These are phyloP conservation scores for Bilobella aurantiaca DNA, from an alignment of 1,140 invertebrate species.

Conservation along the genomic window DNA sequence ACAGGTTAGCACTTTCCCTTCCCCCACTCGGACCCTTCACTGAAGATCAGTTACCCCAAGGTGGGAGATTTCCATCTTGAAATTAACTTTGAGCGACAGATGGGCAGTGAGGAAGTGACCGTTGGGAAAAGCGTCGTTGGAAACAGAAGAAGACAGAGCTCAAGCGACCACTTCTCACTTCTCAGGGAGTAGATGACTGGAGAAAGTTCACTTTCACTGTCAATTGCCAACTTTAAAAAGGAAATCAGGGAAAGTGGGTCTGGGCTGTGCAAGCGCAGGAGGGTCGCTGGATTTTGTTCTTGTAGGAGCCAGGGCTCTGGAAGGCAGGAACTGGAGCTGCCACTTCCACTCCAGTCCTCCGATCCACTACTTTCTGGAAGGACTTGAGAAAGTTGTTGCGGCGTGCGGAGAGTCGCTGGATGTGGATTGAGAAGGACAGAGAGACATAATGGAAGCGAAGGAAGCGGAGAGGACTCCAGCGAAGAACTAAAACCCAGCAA, in stretches of 20 bases:
- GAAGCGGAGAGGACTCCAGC: neutral
- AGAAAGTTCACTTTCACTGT: conserved; percentile 10
- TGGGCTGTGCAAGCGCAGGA: neutral
- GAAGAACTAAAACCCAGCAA: conserved; percentile 16
- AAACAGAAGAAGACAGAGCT: neutral
- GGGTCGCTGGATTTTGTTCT: too few relatives aligned
- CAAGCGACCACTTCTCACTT: neutral
- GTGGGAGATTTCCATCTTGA: neutral
- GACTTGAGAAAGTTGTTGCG: too few relatives aligned
- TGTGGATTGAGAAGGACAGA: neutral
- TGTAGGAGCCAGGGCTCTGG: too few relatives aligned
- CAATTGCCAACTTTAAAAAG: conserved; percentile 5
- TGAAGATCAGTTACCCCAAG: neutral
- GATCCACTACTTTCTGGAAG: too few relatives aligned
- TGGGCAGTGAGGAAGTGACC: too few relatives aligned
- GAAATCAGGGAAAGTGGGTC: conserved; percentile 4
- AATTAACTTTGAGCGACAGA: too few relatives aligned
- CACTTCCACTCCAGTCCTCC: too few relatives aligned
- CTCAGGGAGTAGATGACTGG: neutral
- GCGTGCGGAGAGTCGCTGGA: too few relatives aligned
- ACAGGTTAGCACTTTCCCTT: conserved; percentile 4
- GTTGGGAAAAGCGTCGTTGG: neutral
- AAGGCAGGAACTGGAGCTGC: too few relatives aligned
- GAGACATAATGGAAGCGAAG: conserved; percentile 12
- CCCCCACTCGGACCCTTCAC: neutral